A percentile compares a stretch with the other conserved stretches of the same genome.
Conservation (phyloP, 2,888 invertebrate genomes). For the Tipula helvola region DNA sequence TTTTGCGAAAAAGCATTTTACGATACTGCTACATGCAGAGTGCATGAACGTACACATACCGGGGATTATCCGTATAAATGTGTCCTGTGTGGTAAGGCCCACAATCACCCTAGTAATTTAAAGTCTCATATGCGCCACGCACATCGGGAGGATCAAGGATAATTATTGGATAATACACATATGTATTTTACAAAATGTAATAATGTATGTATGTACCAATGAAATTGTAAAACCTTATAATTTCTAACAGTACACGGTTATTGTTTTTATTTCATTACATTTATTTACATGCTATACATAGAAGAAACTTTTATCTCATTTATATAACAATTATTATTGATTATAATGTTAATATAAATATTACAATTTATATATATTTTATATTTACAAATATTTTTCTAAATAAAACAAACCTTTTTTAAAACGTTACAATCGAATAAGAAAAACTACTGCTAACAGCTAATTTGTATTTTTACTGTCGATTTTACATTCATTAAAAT, state of each 20-base stretch:
- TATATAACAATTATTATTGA: not conserved
- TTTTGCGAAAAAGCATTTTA: slow-evolving; percentile 6
- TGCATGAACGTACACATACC: not conserved
- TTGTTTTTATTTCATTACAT: not conserved
- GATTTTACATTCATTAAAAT: not conserved
- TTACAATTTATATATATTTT: not conserved
- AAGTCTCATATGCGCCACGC: slow-evolving; percentile 5
- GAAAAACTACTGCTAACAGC: not conserved
- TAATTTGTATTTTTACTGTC: not conserved
- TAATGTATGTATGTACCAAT: not conserved
- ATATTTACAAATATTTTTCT: slow-evolving; percentile 6
- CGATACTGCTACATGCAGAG: not conserved
- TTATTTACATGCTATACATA: not conserved
- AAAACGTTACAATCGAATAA: not conserved
- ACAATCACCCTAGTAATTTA: slow-evolving; percentile 8
- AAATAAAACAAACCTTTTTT: not conserved
- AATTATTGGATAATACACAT: not conserved
- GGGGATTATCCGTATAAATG: slow-evolving; percentile 7
- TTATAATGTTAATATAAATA: not conserved
- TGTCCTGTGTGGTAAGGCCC: not conserved
- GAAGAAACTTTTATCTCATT: not conserved
- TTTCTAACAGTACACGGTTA: not conserved
- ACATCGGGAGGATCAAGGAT: not conserved
- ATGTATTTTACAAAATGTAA: not conserved
- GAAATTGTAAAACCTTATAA: not conserved